Evolutionary conservation across 2,113 vertebrate genomes (phyloP).

Genomic region (Heliornis fulica): DNA sequence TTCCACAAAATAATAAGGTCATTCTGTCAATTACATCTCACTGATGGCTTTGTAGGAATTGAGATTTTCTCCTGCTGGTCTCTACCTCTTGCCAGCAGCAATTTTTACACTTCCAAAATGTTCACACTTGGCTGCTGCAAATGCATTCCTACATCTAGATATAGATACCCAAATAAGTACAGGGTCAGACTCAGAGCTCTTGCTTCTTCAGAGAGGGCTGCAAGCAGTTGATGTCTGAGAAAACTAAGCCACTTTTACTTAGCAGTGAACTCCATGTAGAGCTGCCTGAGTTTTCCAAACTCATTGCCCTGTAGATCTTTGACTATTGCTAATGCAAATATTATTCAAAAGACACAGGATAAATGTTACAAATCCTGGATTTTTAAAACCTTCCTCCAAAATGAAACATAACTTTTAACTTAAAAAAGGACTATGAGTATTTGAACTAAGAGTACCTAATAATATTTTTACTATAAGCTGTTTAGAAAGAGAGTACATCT

Average conservation of each 20-base stretch:
- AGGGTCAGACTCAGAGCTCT: neutral
- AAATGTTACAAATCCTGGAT: neutral
- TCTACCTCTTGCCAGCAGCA: neutral
- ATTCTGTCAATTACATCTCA: neutral
- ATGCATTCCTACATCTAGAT: neutral
- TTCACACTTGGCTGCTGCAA: neutral
- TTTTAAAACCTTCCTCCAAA: neutral
- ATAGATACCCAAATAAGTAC: neutral
- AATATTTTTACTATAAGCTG: neutral
- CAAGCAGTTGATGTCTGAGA: neutral
- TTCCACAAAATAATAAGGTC: neutral
- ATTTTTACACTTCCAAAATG: neutral
- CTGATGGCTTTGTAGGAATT: neutral
- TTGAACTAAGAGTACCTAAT: neutral
- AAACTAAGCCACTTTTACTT: neutral
- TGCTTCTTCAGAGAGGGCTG: neutral
- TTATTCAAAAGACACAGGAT: neutral
- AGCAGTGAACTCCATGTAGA: rapidly evolving
- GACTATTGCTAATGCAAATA: neutral
- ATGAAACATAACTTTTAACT: neutral
- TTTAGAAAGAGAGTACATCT: neutral
- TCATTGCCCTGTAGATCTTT: neutral
- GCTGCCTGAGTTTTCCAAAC: neutral
- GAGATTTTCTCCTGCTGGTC: neutral
- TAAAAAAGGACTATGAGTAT: neutral